Evolutionary conservation across 2,113 vertebrate species (phyloP), one percentile per base, ranked within the genome.

Genomic region (Vimba vimba): DNA sequence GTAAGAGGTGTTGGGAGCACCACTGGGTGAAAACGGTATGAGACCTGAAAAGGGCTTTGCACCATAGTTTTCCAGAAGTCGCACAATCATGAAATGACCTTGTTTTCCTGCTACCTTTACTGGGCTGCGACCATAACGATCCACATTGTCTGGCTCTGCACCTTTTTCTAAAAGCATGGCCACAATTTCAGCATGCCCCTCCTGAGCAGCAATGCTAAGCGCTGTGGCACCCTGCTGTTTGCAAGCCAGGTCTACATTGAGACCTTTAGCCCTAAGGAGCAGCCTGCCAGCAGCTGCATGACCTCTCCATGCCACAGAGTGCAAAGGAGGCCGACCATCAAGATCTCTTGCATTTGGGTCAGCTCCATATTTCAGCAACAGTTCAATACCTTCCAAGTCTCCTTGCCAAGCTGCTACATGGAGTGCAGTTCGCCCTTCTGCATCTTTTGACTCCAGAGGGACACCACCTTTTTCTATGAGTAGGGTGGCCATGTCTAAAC

Each of bases 401-500:
- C 96, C 96, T 80, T 91, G 93, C 96, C 96, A 97, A 83, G 93
- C 93, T 81, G 94, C 93, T 64, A 95, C 95, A 11, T 96, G 96
- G 27, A 96, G 91, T 0, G 94, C 95, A 0, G 95, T 95, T 4
- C 94, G 94, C 4, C 95, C 95, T 60, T 96, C 95, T 2, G 91
- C 87, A 79, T 96, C 96, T 55, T 85, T 66, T 1, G 94, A 94
- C 87, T 96, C 95, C 17, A 95, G 74, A 1, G 94, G 91, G 15
- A 94, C 92, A 0, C 94, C 94, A 0, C 96, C 94, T 82, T 95
- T 94, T 60, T 94, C 94, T 73, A 96, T 88, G 36, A 96, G 91
- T 10, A 96, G 88, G n/a, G 88, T 83, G 0, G 91, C 93, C 92
- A 95, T 92, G n/a, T 92, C 90, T 4, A 93, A 80, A 2, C 27